A percentile compares a stretch with the other conserved stretches of the same genome.
Evolutionary conservation across 2,888 invertebrate genomes (phyloP).

Genomic region (Macaria liturata): DNA sequence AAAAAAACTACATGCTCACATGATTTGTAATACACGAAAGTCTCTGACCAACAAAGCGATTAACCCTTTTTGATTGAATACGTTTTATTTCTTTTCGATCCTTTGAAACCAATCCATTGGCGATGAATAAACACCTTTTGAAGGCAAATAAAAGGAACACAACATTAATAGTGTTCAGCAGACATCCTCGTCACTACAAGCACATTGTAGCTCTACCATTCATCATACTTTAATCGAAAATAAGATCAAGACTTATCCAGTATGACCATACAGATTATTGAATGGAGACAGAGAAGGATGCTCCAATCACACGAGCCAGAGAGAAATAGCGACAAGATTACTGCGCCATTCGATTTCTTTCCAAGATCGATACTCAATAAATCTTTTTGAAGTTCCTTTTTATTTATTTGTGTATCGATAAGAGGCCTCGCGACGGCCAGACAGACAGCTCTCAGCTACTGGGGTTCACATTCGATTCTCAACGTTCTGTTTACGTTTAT

Average conservation of each 20-base stretch:
- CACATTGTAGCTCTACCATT: conserved; percentile 61
- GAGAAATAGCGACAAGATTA: conserved; percentile 46
- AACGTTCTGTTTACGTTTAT: conserved; percentile 11
- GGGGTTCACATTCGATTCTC: conserved; percentile 47
- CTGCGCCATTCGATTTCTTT: conserved; percentile 63
- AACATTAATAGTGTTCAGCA: conserved; percentile 44
- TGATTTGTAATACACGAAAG: not conserved
- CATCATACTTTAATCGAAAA: conserved; percentile 68
- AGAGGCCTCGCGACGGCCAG: conserved; percentile 47
- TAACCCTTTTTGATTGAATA: conserved; percentile 13
- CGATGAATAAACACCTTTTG: conserved; percentile 27
- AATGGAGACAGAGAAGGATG: conserved; percentile 53
- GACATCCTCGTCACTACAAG: conserved; percentile 47
- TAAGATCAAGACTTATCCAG: conserved; percentile 58
- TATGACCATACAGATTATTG: conserved; percentile 53
- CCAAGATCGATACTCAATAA: conserved; percentile 73
- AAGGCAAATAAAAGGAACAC: conserved; percentile 25
- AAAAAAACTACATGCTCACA: not conserved
- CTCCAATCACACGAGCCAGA: conserved; percentile 30
- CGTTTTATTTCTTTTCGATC: conserved; percentile 14
- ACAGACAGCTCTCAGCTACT: conserved; percentile 66
- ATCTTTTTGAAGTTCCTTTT: conserved; percentile 56
- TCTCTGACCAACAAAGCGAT: not conserved
- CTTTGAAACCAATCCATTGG: conserved; percentile 21
- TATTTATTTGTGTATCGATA: conserved; percentile 47